phyloP scores from a whole-genome alignment of 2,888 invertebrate species.

The Ecdyonurus torrentis region DNA sequence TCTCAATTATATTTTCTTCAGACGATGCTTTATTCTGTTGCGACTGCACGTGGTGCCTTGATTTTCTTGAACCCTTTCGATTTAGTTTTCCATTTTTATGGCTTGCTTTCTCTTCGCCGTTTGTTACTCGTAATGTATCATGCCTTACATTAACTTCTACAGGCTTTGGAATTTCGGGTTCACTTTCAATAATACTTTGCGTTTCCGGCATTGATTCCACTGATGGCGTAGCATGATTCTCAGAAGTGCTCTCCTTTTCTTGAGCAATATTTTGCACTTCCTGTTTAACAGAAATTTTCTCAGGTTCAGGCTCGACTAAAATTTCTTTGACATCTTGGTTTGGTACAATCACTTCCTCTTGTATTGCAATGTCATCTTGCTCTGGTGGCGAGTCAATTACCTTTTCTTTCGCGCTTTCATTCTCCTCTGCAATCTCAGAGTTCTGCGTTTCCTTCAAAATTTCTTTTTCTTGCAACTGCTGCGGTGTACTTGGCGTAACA shows the following conservation, averaged over 20 bases:
- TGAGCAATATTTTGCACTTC: neutral
- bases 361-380: too few species aligned
- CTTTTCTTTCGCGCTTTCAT: too few species aligned
- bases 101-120: neutral
- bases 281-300: neutral
- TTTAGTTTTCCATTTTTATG: neutral
- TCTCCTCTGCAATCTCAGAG: too few species aligned
- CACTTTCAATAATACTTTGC: neutral
- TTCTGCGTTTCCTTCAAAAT: too few species aligned
- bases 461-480: neutral
- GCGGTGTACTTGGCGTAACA: neutral
- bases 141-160: neutral
- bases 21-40: neutral
- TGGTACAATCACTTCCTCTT: neutral
- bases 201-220: too few species aligned
- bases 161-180: neutral
- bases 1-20: neutral
- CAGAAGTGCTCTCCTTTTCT: neutral
- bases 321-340: neutral
- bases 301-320: neutral
- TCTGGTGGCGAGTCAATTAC: too few species aligned
- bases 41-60: neutral
- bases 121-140: neutral
- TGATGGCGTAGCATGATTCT: neutral
- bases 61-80: neutral